Conservation (phyloP, 2,888 invertebrate species). For the Taenaris catops region DNA sequence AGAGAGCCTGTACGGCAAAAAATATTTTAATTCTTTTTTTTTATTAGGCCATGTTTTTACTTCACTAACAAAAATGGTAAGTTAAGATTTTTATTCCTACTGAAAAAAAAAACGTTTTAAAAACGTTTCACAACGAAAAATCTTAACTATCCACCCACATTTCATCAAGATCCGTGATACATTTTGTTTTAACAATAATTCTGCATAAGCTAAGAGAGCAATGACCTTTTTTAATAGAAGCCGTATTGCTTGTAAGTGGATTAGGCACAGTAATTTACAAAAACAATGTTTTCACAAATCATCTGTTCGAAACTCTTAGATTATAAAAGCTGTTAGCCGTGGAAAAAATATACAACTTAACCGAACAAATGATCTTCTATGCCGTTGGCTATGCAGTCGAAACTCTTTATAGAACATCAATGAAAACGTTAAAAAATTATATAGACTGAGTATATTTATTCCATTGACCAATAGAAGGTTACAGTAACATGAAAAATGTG, state of each 20-base stretch:
- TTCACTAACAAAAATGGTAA: no score
- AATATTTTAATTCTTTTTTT: no score
- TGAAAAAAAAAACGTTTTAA: no score
- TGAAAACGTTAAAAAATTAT: no score
- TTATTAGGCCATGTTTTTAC: no score
- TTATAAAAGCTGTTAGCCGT: slow-evolving; percentile 8
- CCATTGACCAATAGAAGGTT: slow-evolving; percentile 33
- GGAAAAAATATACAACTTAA: slow-evolving; percentile 12
- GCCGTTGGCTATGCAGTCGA: no score
- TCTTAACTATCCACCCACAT: slow-evolving; percentile 10
- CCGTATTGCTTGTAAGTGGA: slow-evolving; percentile 16
- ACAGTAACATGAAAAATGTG: slow-evolving; percentile 54
- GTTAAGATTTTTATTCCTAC: no score
- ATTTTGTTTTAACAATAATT: background rate
- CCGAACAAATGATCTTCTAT: no score
- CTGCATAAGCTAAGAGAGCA: slow-evolving; percentile 23
- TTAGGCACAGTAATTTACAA: slow-evolving; percentile 19
- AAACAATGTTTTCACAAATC: slow-evolving; percentile 19
- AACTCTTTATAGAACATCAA: no score
- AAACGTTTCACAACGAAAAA: no score
- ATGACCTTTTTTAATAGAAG: slow-evolving; percentile 18
- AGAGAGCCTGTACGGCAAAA: no score
- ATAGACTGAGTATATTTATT: no score
- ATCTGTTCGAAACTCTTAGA: slow-evolving; percentile 16
- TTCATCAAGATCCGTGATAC: background rate